Conservation (phyloP, 2,113 vertebrate genomes). For the Ranitomeya variabilis region DNA sequence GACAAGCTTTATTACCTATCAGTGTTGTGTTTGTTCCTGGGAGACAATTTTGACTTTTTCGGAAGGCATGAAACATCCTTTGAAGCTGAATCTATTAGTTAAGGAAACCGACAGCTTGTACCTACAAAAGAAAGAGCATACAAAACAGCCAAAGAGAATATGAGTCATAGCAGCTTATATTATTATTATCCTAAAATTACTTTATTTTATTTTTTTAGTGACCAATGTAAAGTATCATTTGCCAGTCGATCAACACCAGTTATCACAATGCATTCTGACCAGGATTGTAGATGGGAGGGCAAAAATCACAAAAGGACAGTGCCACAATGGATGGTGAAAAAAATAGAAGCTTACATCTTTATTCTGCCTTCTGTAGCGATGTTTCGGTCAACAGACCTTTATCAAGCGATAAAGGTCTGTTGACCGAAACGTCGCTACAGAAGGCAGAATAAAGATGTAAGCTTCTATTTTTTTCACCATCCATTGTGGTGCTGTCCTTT, state of each 20-base stretch:
- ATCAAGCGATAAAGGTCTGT: no score
- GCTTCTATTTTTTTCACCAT: no score
- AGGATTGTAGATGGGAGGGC: no score
- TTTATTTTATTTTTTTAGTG: not conserved
- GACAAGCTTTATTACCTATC: constrained; percentile 65
- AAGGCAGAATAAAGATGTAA: no score
- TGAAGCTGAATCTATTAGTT: constrained; percentile 63
- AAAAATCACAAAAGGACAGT: no score
- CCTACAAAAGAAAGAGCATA: constrained; percentile 22
- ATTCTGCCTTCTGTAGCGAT: no score
- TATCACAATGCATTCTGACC: not conserved
- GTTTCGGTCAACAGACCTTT: no score
- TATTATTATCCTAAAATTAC: not conserved
- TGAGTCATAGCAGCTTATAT: constrained; percentile 27
- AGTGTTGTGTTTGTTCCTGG: constrained; percentile 53
- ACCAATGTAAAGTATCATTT: not conserved
- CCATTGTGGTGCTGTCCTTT: no score
- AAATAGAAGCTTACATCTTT: no score
- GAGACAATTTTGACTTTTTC: constrained; percentile 65
- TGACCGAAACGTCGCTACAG: no score
- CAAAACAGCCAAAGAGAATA: constrained; percentile 25
- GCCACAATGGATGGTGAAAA: no score
- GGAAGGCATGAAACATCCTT: constrained; percentile 56
- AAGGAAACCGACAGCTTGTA: constrained; percentile 58
- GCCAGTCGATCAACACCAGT: not conserved